Evolutionary conservation across 1,140 invertebrate species (phyloP).

Genomic region (Adoxophyes honmai): DNA sequence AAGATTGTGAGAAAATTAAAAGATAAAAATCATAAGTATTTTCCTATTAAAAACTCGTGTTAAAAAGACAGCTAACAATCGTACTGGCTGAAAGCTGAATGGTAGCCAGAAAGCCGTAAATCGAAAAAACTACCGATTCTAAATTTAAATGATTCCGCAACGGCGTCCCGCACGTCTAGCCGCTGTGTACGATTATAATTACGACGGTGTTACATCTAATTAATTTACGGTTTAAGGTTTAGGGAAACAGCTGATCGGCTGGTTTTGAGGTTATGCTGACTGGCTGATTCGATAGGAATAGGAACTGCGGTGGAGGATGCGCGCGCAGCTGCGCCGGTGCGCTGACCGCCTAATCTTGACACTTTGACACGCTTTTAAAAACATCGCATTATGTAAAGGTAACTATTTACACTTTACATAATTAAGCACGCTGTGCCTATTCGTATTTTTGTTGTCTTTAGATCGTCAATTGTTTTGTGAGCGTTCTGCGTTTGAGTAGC

Average conservation of each 20-base stretch:
- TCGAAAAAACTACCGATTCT: slow-evolving; percentile 57
- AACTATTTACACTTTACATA: not conserved
- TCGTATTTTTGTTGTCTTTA: not conserved
- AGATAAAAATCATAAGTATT: slow-evolving; percentile 13
- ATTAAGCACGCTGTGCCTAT: not conserved
- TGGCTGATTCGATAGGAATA: slow-evolving; percentile 58
- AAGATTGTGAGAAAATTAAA: slow-evolving; percentile 6
- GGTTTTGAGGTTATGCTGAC: slow-evolving; percentile 67
- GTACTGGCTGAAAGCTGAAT: slow-evolving; percentile 64
- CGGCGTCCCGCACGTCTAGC: slow-evolving; percentile 46
- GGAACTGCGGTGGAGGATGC: slow-evolving; percentile 39
- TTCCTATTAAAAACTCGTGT: slow-evolving; percentile 16
- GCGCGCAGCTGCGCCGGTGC: slow-evolving; percentile 62
- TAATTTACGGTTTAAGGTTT: slow-evolving; percentile 21
- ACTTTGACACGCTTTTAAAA: slow-evolving; percentile 27
- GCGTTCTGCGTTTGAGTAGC: too few species aligned
- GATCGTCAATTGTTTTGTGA: too few species aligned
- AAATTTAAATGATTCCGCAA: slow-evolving; percentile 71
- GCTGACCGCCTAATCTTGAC: slow-evolving; percentile 32
- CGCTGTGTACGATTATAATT: slow-evolving; percentile 23
- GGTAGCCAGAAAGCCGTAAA: slow-evolving; percentile 58
- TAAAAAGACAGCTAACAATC: slow-evolving; percentile 37
- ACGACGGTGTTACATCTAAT: slow-evolving; percentile 26
- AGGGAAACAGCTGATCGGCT: slow-evolving; percentile 58
- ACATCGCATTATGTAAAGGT: slow-evolving; percentile 8